Conservation (phyloP, 2,888 invertebrate genomes). For the Phyllotreta cruciferae region DNA sequence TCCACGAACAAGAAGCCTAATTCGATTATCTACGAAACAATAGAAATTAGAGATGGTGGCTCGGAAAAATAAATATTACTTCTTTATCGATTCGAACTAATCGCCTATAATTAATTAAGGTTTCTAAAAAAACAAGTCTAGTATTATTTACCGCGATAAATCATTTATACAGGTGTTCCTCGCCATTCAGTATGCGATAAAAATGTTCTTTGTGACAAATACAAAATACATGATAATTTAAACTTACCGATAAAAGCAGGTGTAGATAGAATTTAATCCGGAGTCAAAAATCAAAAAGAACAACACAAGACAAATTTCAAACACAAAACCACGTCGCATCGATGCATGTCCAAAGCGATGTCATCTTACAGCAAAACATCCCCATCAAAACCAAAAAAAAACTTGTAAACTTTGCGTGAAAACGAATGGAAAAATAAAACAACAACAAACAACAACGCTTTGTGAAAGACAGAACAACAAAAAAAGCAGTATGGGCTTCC, state of each 20-base stretch:
- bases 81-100: too few species aligned
- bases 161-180: too few species aligned
- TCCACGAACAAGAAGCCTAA: too few species aligned
- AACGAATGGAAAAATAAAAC: neutral
- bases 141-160: too few species aligned
- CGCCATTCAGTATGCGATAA: too few species aligned
- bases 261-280: constrained; percentile 3
- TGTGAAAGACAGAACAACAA: constrained; percentile 32
- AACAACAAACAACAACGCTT: neutral
- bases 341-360: neutral
- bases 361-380: constrained; percentile 4
- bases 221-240: too few species aligned
- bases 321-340: constrained; percentile 11
- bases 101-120: too few species aligned
- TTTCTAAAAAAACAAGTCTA: too few species aligned
- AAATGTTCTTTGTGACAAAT: too few species aligned
- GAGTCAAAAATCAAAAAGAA: constrained; percentile 9
- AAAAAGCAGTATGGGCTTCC: constrained; percentile 38
- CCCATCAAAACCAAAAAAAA: constrained; percentile 1
- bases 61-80: too few species aligned
- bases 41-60: too few species aligned
- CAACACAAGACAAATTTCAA: constrained; percentile 4
- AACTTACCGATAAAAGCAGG: constrained; percentile 10
- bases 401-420: neutral
- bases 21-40: too few species aligned